Percentiles rank a stretch among this genome's conserved stretches.
These are phyloP conservation scores for Margarornis squamiger DNA, from an alignment of 2,797 vertebrate genomes.

Conservation along the genomic window DNA sequence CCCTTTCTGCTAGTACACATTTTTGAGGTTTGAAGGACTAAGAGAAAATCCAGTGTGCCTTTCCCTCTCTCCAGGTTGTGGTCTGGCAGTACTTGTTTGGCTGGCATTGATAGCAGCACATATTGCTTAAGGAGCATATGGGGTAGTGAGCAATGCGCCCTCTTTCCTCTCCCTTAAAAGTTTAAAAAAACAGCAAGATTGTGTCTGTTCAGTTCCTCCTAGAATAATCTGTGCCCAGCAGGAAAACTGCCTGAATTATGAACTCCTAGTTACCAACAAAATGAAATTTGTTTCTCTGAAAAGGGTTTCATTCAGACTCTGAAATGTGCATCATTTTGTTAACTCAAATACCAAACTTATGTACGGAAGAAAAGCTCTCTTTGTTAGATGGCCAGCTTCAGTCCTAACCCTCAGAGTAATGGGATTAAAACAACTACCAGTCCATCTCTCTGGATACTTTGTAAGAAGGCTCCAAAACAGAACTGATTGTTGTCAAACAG, in stretches of 20 bases:
- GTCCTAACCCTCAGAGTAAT: neutral
- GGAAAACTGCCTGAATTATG: neutral
- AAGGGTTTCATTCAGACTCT: neutral
- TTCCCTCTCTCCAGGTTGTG: constrained; percentile 2
- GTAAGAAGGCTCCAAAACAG: neutral
- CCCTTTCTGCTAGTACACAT: neutral
- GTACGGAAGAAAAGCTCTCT: neutral
- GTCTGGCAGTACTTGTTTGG: constrained; percentile 25
- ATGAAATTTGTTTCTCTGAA: neutral
- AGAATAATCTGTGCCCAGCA: neutral
- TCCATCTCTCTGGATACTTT: neutral
- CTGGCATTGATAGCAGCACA: neutral
- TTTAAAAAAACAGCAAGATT: neutral
- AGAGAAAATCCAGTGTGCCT: neutral
- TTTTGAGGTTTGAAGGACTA: constrained; percentile 14
- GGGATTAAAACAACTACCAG: neutral
- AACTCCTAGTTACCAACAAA: neutral
- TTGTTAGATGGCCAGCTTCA: neutral
- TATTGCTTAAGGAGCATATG: constrained; percentile 15
- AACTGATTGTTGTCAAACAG: neutral
- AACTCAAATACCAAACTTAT: neutral
- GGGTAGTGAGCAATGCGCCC: neutral
- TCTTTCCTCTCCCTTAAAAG: neutral
- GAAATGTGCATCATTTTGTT: neutral
- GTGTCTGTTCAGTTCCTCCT: neutral